Evolutionary conservation across 2,113 vertebrate genomes (phyloP).

Genomic region (Kobus ellipsiprymnus): DNA sequence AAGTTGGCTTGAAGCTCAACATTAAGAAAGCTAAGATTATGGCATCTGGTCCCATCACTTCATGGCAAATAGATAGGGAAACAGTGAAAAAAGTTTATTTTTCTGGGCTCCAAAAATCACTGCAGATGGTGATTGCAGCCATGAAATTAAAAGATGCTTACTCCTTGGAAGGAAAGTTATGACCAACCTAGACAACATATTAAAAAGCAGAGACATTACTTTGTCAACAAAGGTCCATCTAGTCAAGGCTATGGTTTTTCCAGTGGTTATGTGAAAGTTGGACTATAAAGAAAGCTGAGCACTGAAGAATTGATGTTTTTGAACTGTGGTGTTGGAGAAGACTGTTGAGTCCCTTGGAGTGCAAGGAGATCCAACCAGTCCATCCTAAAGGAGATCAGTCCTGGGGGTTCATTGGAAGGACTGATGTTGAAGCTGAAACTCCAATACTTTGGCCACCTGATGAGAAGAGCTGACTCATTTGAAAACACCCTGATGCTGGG

Average conservation of each 20-base stretch:
- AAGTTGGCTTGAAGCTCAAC: too few relatives aligned
- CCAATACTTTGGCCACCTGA: not conserved
- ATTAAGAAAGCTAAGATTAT: too few relatives aligned
- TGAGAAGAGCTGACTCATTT: not conserved
- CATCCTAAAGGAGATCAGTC: not conserved
- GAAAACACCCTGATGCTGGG: not conserved
- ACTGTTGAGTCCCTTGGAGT: not conserved
- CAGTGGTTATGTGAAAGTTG: not conserved
- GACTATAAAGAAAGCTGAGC: not conserved
- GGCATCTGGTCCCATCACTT: too few relatives aligned
- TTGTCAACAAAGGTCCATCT: not conserved
- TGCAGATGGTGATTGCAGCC: too few relatives aligned
- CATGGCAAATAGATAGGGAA: too few relatives aligned
- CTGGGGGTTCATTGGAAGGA: not conserved
- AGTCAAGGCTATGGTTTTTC: not conserved
- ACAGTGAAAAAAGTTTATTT: too few relatives aligned
- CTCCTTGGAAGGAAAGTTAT: too few relatives aligned
- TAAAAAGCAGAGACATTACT: not conserved
- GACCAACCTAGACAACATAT: not conserved
- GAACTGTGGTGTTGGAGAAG: not conserved
- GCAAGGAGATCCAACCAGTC: not conserved
- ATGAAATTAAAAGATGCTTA: too few relatives aligned
- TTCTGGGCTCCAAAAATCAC: fast-evolving
- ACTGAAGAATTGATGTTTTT: not conserved
- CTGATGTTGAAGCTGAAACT: not conserved